Base-by-base conservation (phyloP, 2,113 vertebrate species). In the Falcunculus frontatus region DNA sequence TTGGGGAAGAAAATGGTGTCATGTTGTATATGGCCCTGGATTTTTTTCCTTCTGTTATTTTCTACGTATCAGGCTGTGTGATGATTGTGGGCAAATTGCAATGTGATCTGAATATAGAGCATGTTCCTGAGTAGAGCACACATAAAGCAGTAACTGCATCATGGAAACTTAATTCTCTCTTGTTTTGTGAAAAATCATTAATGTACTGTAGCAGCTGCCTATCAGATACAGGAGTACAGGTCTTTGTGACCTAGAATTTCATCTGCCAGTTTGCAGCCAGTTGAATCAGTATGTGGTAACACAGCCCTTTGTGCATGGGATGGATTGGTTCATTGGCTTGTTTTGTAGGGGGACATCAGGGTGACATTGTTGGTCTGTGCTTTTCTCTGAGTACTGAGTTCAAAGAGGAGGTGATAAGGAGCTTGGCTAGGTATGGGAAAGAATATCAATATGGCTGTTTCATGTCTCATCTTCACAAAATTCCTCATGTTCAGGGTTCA, bases 241-340 rank as follows among this genome's bases (percentile, higher is more conserved):
- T 95, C 88, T 88, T 88, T 74, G 59, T 96, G 92, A 95, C 95
- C 91, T 90, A 74, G 91, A 95, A 93, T 87, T 94, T 91, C 30
- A 94, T 62, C 59, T 93, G 84, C 79, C 85, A 74, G 2, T 80
- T 91, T 87, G 69, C 72, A 80, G 25, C 37, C 30, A 22, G 55
- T 35, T 73, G 63, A 94, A 74, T 50, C 59, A 37, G 44, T 93
- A 20, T 67, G 55, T 56, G 78, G n/a, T 92, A 73, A 69, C 50
- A 15, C 30, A 76, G 67, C 55, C 63, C 42, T 77, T 80, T 86
- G 85, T 84, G 50, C 39, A 3, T 73, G 29, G 37, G 33, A 63
- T 75, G 35, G 52, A 21, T 35, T 89, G 35, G 33, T 78, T 70
- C 1, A 2, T 42, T 67, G 52, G 33, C 62, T 85, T 80, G 37